These are phyloP conservation scores for Arremon brunneinucha DNA, from an alignment of 2,797 vertebrate species.

Conservation along the genomic window DNA sequence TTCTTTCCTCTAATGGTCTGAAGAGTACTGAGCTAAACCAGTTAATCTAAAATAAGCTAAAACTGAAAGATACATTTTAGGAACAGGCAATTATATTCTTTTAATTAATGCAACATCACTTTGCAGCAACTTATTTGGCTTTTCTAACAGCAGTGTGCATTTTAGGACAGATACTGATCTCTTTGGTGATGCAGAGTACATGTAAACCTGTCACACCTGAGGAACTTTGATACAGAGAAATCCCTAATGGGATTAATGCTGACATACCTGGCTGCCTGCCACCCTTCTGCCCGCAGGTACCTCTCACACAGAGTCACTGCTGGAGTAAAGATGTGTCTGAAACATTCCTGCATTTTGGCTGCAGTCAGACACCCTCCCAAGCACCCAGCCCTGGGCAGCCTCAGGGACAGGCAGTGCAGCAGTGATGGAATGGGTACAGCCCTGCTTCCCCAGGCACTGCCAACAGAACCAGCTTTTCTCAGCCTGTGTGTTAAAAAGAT, in stretches of 20 bases:
- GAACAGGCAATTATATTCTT: background rate
- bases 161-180: background rate
- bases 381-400: background rate
- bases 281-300: background rate
- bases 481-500: background rate
- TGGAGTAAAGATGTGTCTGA: background rate
- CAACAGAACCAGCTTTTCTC: background rate
- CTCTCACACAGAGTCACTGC: background rate
- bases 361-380: background rate
- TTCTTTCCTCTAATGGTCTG: conserved; percentile 13
- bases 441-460: too few species aligned
- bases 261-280: background rate
- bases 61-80: background rate
- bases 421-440: background rate
- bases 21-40: conserved; percentile 12
- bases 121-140: background rate
- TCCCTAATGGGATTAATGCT: background rate
- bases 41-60: conserved; percentile 17
- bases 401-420: background rate
- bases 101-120: background rate
- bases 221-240: background rate
- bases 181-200: background rate
- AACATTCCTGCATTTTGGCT: background rate
- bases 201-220: background rate
- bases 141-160: background rate